Percentiles rank a stretch among this genome's conserved stretches.
Evolutionary conservation across 2,888 invertebrate species (phyloP).

Genomic region (Trichopoda pennipes): DNA sequence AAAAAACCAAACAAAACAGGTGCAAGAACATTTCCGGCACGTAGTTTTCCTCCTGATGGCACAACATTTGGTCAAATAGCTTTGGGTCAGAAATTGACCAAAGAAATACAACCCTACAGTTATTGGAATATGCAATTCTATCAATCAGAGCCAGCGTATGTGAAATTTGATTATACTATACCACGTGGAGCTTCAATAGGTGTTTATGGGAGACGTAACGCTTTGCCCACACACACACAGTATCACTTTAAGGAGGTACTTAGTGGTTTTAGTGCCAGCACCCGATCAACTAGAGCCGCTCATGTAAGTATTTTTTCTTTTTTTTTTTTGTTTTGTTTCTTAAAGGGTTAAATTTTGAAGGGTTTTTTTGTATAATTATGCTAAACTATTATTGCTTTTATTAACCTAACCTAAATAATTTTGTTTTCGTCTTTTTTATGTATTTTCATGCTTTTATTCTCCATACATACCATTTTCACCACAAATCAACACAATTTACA

Average conservation of each 20-base stretch:
- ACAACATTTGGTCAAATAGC: constrained; percentile 95
- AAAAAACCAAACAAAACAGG: constrained; percentile 82
- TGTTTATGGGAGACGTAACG: constrained; percentile 95
- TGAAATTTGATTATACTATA: constrained; percentile 96
- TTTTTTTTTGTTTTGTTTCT: not conserved
- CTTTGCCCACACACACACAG: constrained; percentile 96
- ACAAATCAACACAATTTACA: constrained; percentile 32
- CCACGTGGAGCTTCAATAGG: constrained; percentile 96
- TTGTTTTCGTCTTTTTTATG: constrained; percentile 68
- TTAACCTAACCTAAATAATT: constrained; percentile 66
- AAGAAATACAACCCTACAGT: constrained; percentile 95
- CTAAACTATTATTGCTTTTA: constrained; percentile 54
- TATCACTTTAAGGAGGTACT: constrained; percentile 97
- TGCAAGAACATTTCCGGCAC: constrained; percentile 92
- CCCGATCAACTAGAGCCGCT: constrained; percentile 90
- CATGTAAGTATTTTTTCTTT: constrained; percentile 86
- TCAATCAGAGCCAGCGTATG: constrained; percentile 95
- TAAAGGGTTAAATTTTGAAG: constrained; percentile 8
- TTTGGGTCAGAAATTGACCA: constrained; percentile 92
- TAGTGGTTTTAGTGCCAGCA: constrained; percentile 94
- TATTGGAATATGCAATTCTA: constrained; percentile 99
- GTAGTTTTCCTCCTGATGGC: constrained; percentile 95
- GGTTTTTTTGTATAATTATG: constrained; percentile 29
- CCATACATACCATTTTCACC: constrained; percentile 45
- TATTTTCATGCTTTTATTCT: constrained; percentile 69